Percentiles rank a stretch among this genome's conserved stretches.
Evolutionary conservation across 1,140 invertebrate genomes (phyloP).

Genomic region (Leptonema lineaticorne): DNA sequence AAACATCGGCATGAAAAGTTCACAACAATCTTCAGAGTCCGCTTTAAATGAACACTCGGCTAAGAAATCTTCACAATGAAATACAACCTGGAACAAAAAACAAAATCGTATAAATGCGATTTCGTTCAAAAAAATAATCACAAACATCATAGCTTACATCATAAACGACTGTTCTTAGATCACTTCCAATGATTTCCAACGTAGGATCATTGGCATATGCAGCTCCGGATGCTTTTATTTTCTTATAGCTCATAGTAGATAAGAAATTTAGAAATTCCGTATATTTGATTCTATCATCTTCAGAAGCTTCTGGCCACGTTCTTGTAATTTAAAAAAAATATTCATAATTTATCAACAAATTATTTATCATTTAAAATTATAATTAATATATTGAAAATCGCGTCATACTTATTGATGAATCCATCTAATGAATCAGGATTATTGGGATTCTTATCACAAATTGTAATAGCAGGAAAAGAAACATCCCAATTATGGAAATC

Average conservation of each 20-base stretch:
- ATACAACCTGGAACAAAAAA: slow-evolving; percentile 52
- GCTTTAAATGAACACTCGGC: slow-evolving; percentile 64
- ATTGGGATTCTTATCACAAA: slow-evolving; percentile 61
- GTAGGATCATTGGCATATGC: slow-evolving; percentile 44
- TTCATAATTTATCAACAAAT: not conserved
- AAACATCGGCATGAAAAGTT: slow-evolving; percentile 62
- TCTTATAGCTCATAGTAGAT: slow-evolving; percentile 49
- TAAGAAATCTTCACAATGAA: slow-evolving; percentile 58
- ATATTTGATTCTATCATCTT: slow-evolving; percentile 27
- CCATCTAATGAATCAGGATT: slow-evolving; percentile 52
- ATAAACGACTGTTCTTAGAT: slow-evolving; percentile 51
- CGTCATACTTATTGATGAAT: slow-evolving; percentile 50
- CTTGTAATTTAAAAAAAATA: slow-evolving; percentile 1
- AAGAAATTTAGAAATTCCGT: slow-evolving; percentile 50
- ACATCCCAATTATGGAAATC: slow-evolving; percentile 76
- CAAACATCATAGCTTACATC: slow-evolving; percentile 42
- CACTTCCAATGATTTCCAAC: slow-evolving; percentile 41
- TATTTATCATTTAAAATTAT: slow-evolving; percentile 1
- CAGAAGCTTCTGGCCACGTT: slow-evolving; percentile 36
- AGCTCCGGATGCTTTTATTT: slow-evolving; percentile 45
- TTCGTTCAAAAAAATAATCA: not conserved
- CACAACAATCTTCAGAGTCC: slow-evolving; percentile 61
- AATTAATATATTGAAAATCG: not conserved
- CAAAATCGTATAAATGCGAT: not conserved
- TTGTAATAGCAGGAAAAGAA: slow-evolving; percentile 66